These are phyloP conservation scores for Lophochroa leadbeateri DNA, from an alignment of 2,113 vertebrate species.

Conservation along the genomic window DNA sequence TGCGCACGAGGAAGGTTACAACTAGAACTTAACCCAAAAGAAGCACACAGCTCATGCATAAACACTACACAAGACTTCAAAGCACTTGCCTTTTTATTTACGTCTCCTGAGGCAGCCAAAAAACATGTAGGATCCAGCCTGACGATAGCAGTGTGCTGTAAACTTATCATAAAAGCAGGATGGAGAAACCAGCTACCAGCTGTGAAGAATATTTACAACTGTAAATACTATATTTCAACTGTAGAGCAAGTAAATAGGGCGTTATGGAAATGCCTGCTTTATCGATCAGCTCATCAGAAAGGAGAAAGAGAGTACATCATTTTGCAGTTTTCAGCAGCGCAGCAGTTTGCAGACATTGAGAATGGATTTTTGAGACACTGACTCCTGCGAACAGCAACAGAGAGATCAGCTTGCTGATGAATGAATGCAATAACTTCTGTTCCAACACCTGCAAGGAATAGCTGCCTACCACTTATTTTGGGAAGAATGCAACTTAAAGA, in stretches of 20 bases:
- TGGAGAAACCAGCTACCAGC: constrained; percentile 50
- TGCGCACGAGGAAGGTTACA: not conserved
- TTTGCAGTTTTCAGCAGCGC: not conserved
- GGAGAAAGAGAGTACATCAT: constrained; percentile 4
- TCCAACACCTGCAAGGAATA: not conserved
- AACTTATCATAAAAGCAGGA: constrained; percentile 46
- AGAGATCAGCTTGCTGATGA: constrained; percentile 20
- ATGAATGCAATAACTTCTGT: not conserved
- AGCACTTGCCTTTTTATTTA: not conserved
- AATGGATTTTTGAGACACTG: constrained; percentile 25
- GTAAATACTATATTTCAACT: constrained; percentile 56
- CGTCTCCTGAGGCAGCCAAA: not conserved
- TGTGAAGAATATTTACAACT: constrained; percentile 62
- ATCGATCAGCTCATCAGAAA: constrained; percentile 60
- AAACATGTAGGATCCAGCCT: not conserved
- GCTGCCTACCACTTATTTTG: not conserved
- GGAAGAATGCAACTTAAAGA: not conserved
- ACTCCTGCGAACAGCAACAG: not conserved
- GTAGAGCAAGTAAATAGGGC: constrained; percentile 16
- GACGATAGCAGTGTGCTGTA: not conserved
- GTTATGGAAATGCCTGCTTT: constrained; percentile 56
- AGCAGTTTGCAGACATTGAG: not conserved
- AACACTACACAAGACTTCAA: constrained; percentile 5
- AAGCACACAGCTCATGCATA: not conserved
- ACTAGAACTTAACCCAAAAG: not conserved